Evolutionary conservation across 2,113 vertebrate genomes (phyloP).

Genomic region (Orientallactaga bullata): DNA sequence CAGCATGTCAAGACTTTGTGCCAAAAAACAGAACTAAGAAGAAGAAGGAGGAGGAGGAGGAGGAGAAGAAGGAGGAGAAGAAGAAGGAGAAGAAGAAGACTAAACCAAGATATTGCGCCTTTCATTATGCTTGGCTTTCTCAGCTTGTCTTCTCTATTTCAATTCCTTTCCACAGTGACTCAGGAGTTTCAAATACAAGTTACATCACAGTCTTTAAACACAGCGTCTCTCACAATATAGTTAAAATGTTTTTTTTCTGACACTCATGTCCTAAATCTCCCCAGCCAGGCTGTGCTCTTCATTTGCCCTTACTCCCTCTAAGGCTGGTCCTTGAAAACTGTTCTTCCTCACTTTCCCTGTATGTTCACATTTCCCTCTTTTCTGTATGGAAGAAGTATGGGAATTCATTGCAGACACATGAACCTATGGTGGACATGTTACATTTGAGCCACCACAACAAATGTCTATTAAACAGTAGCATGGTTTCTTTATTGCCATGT

Average conservation of each 20-base stretch:
- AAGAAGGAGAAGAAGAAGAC: too few species aligned
- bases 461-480: slow-evolving; percentile 24
- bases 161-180: not conserved
- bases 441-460: not conserved
- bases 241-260: too few species aligned
- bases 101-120: not conserved
- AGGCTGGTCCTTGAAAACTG: not conserved
- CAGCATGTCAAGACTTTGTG: not conserved
- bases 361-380: not conserved
- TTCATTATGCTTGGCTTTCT: not conserved
- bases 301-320: not conserved
- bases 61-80: too few species aligned
- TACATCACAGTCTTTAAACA: not conserved
- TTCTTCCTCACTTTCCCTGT: not conserved
- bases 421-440: too few species aligned
- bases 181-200: not conserved
- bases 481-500: slow-evolving; percentile 31
- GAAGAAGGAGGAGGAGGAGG: too few species aligned
- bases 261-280: not conserved
- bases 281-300: not conserved
- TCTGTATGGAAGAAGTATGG: not conserved
- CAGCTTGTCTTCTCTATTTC: not conserved
- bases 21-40: not conserved
- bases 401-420: too few species aligned
- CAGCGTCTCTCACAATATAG: not conserved